A percentile compares a stretch with the other conserved stretches of the same genome.
phyloP scores from a whole-genome alignment of 64 coral and sea anemone genomes.

The Cladopsammia gracilis region DNA sequence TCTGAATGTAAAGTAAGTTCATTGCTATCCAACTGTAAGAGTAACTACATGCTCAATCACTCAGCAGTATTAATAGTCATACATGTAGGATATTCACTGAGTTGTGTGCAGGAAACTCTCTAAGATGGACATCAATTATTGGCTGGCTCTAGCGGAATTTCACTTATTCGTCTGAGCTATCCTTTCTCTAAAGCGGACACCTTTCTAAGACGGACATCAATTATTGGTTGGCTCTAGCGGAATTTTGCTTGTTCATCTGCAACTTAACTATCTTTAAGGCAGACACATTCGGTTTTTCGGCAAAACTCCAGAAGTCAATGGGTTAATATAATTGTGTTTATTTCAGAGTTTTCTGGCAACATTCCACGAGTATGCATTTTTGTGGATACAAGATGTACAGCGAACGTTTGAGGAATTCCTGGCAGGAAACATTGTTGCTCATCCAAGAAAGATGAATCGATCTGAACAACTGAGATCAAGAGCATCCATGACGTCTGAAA shows the following conservation, averaged over 20 bases:
- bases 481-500: slow-evolving; percentile 84
- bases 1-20: slow-evolving; percentile 84
- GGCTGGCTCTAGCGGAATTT: no score
- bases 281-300: no score
- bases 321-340: background rate
- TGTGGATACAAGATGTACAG: slow-evolving; percentile 99
- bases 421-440: slow-evolving; percentile 93
- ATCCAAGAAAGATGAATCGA: slow-evolving; percentile 95
- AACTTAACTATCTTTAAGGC: no score
- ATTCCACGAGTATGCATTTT: slow-evolving; percentile 97
- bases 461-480: slow-evolving; percentile 84
- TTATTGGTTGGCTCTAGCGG: no score
- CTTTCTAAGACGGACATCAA: no score
- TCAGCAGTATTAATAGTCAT: background rate
- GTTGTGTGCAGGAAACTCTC: no score
- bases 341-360: slow-evolving; percentile 88
- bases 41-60: background rate
- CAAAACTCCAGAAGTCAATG: background rate
- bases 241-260: no score
- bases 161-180: no score
- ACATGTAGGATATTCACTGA: no score
- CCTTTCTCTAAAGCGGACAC: no score
- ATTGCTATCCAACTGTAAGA: background rate
- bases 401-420: slow-evolving; percentile 97
- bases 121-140: no score